Base-by-base conservation (phyloP, 2,113 vertebrate species). In the Tricholaema leucomelas region DNA sequence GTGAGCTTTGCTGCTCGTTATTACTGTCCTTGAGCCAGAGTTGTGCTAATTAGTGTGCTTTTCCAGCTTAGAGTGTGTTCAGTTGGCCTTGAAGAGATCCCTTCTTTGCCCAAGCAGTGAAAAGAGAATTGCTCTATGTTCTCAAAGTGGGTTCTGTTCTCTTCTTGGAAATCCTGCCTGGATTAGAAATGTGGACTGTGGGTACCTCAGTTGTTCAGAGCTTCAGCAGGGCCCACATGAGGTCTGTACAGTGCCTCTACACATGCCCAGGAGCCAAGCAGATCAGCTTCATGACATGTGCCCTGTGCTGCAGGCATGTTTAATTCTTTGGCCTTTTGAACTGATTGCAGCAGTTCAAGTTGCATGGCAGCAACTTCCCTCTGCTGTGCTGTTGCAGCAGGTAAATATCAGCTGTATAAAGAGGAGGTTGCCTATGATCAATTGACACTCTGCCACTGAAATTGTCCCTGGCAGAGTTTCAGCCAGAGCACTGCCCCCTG, bases 141-240 rank as follows among this genome's bases (percentile, higher is more conserved):
- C 19, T 65, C 21, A 56, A 36, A 20, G 10, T 16, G n/a, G 3
- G n/a, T 80, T 15, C 20, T 15, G 0, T 64, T 84, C 87, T 75
- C 48, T 67, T 11, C 27, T 85, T 81, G 54, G 44, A 84, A 91
- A 14, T 60, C 9, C 6, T 55, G 2, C 33, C 21, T 52, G 30
- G 5, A 3, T 67, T 59, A 50, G 73, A 52, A 40, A 24, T 5
- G 9, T 0, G 0, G 33, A 6, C 38, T 63, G 0, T 27, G 21
- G 60, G 24, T 67, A 15, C 35, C 58, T 35, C 10, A 27, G 27
- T 85, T 82, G 50, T 80, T 40, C 35, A 33, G 24, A 48, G 11
- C 8, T 54, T 74, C 9, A 21, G 5, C 46, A 30, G 31, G 35
- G 36, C 18, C 17, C 12, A 4, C 4, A 0, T 8, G 15, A 61